Evolutionary conservation across 2,888 invertebrate species (phyloP), one percentile per base, ranked within the genome.

Genomic region (Odontomyia ornata): DNA sequence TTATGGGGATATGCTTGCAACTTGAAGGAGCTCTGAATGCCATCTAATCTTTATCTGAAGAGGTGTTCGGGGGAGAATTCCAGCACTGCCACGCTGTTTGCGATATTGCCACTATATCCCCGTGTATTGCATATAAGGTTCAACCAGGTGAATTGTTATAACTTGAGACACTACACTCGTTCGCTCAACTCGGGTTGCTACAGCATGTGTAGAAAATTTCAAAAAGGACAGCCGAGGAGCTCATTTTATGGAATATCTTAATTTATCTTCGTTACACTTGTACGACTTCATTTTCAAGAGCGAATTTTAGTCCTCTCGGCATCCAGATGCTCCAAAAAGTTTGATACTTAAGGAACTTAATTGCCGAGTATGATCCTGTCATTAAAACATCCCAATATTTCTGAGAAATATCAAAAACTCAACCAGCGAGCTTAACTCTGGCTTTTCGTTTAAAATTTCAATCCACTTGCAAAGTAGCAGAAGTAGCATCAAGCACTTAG

Each of bases 1-100:
- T 77, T 77, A 73, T 73, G 73, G n/a, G 60, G 36, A 73, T 73
- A 57, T 60, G 30, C 60, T 57, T 28, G 57, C 43, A 60, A 73
- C 28, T 18, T 60, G 60, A 73, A 57, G 57, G 73, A 57, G 23
- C 36, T 60, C 60, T 60, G 73, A 60, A 60, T 60, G 43, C 73
- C 56, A 60, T 57, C 73, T 73, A 73, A 73, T 73, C 73, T 73
- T 21, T 73, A 43, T 73, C 60, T 43, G 60, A 47, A 36, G 18
- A 64, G 72, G 18, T 15, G 23, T 57, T 13, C 25, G 46, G n/a
- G 18, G n/a, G 25, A 23, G 46, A 15, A 47, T 69, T 69, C 43
- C 46, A 30, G 15, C 47, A 25, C 46, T 30, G 46, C 25, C 27
- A 46, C 46, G 25, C 69, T 73, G 43, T 43, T 27, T 73, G 73